Evolutionary conservation across 1,140 invertebrate species (phyloP).

Genomic region (Brachystomella parvula): DNA sequence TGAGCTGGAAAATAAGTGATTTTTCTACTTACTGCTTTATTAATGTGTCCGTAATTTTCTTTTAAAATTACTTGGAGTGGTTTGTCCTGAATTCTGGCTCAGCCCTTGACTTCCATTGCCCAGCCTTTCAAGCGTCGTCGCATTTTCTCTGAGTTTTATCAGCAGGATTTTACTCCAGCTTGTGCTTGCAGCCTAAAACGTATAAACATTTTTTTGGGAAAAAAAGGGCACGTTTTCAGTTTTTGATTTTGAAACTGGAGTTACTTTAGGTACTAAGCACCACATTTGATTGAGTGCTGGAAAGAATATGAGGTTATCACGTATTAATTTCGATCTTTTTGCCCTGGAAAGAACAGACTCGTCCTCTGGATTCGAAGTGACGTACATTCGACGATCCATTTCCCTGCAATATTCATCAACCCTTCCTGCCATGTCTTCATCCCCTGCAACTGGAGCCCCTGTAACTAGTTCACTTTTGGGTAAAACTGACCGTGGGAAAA

Average conservation of each 20-base stretch:
- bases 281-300: slow-evolving; percentile 30
- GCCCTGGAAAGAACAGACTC: slow-evolving; percentile 1
- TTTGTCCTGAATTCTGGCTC: slow-evolving; percentile 1
- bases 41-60: slow-evolving; percentile 24
- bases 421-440: neutral
- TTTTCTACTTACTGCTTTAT: slow-evolving; percentile 20
- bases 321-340: slow-evolving; percentile 20
- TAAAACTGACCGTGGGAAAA: too few relatives aligned
- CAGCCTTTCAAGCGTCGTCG: too few relatives aligned
- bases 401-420: neutral
- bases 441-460: neutral
- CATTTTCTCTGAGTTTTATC: slow-evolving; percentile 8
- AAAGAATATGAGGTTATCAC: slow-evolving; percentile 23
- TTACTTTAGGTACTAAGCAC: slow-evolving; percentile 34
- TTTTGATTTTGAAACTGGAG: neutral
- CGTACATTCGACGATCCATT: neutral
- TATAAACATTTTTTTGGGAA: slow-evolving; percentile 2
- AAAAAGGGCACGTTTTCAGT: neutral
- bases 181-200: slow-evolving; percentile 33
- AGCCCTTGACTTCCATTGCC: neutral
- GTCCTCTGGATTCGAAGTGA: neutral
- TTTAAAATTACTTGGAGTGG: slow-evolving; percentile 17
- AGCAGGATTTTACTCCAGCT: slow-evolving; percentile 30
- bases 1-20: too few relatives aligned
- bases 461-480: too few relatives aligned